A percentile compares a stretch with the other conserved stretches of the same genome.
Evolutionary conservation across 2,888 invertebrate genomes (phyloP).

Genomic region (Shargacucullia verbasci): DNA sequence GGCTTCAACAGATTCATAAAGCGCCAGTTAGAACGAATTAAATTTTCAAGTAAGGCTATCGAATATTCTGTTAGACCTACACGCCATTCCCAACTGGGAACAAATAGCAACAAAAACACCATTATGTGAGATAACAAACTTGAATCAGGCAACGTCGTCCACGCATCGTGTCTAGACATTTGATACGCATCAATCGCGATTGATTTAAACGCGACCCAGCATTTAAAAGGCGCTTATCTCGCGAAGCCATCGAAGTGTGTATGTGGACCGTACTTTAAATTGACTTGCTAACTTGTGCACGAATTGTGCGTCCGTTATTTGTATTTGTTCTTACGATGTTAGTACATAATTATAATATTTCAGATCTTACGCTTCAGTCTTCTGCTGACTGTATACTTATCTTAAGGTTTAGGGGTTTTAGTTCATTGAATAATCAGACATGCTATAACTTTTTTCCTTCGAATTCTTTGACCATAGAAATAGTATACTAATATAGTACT

Average conservation of each 20-base stretch:
- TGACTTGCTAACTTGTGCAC: conserved; percentile 46
- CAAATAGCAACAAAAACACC: conserved; percentile 7
- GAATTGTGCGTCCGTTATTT: conserved; percentile 43
- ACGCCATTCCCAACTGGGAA: conserved; percentile 1
- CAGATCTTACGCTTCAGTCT: no score
- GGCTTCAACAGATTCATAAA: not conserved
- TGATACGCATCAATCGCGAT: conserved; percentile 64
- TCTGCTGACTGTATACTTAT: no score
- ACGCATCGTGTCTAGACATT: conserved; percentile 54
- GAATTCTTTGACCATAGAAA: no score
- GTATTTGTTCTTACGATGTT: conserved; percentile 26
- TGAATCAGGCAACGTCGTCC: conserved; percentile 20
- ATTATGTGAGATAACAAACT: conserved; percentile 19
- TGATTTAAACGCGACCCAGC: conserved; percentile 62
- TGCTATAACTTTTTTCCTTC: no score
- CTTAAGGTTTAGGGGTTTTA: no score
- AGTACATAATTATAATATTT: not conserved
- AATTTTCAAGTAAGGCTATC: conserved; percentile 4
- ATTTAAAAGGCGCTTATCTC: conserved; percentile 46
- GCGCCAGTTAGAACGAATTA: no score
- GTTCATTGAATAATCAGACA: no score
- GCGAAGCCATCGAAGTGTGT: conserved; percentile 44
- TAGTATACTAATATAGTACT: no score
- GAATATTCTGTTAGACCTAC: conserved; percentile 1
- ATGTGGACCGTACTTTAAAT: conserved; percentile 48